Conservation (phyloP, 2,113 vertebrate species). For the Triplophysa siluroides region DNA sequence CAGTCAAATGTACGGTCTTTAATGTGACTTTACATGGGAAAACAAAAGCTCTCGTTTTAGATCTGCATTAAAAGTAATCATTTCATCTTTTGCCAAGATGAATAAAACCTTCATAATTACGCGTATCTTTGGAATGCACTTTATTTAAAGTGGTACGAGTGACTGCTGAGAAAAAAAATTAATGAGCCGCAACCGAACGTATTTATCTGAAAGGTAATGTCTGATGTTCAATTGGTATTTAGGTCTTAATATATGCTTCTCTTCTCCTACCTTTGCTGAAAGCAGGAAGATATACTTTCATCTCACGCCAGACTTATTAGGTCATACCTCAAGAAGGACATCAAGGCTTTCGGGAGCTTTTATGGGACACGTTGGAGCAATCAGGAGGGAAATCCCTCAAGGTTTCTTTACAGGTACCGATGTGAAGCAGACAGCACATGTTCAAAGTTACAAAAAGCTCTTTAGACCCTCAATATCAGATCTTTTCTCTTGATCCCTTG, state of each 20-base stretch:
- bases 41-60: neutral
- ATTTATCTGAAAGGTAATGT: constrained; percentile 1
- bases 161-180: neutral
- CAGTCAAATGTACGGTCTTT: neutral
- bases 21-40: neutral
- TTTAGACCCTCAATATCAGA: neutral
- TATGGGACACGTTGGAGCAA: constrained; percentile 36
- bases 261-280: neutral
- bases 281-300: constrained; percentile 10
- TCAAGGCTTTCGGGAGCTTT: constrained; percentile 22
- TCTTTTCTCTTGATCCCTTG: neutral
- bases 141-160: constrained; percentile 8
- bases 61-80: neutral
- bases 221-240: neutral
- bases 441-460: constrained; percentile 6
- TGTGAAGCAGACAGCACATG: constrained; percentile 6
- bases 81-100: neutral
- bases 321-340: constrained; percentile 28
- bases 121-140: neutral
- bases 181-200: neutral
- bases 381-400: constrained; percentile 23
- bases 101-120: constrained; percentile 5
- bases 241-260: neutral
- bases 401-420: constrained; percentile 28
- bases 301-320: constrained; percentile 37